A percentile compares a stretch with the other conserved stretches of the same genome.
Conservation (phyloP, 2,888 invertebrate genomes). For the Arrhopalites spinosus region DNA sequence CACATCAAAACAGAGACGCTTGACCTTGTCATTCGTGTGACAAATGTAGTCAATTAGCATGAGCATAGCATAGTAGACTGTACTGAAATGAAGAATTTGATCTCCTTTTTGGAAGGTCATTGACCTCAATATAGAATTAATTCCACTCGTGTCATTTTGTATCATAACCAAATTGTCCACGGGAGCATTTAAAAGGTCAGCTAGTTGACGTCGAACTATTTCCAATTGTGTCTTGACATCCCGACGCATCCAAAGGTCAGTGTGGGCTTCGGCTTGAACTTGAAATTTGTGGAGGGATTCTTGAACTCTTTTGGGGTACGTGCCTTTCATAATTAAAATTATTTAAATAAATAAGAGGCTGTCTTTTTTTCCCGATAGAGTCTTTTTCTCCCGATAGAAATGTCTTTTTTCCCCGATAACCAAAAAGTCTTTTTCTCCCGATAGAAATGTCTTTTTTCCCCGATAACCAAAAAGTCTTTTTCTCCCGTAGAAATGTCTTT, state of each 20-base stretch:
- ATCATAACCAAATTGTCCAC: slow-evolving; percentile 4
- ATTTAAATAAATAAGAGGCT: not conserved
- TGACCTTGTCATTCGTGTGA: slow-evolving; percentile 23
- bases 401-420: no score
- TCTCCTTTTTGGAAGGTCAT: slow-evolving; percentile 41
- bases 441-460: not conserved
- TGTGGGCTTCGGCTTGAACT: slow-evolving; percentile 41
- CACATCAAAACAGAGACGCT: not conserved
- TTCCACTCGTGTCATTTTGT: slow-evolving; percentile 30
- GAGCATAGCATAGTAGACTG: slow-evolving; percentile 43
- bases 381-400: no score
- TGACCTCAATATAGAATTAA: slow-evolving; percentile 47
- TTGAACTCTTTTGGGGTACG: slow-evolving; percentile 41
- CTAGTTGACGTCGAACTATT: slow-evolving; percentile 39
- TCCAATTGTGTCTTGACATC: slow-evolving; percentile 35
- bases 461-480: not conserved
- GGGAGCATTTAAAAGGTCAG: slow-evolving; percentile 33
- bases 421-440: not conserved
- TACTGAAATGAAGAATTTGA: slow-evolving; percentile 44
- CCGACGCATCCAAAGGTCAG: slow-evolving; percentile 48
- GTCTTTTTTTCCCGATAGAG: not conserved
- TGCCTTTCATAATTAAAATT: slow-evolving; percentile 32
- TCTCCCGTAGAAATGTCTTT: no score
- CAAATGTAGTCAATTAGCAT: slow-evolving; percentile 40
- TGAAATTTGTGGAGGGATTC: slow-evolving; percentile 41